Evolutionary conservation across 1,140 invertebrate species (phyloP), one percentile per base, ranked within the genome.

Genomic region (Tetragnatha versicolor): DNA sequence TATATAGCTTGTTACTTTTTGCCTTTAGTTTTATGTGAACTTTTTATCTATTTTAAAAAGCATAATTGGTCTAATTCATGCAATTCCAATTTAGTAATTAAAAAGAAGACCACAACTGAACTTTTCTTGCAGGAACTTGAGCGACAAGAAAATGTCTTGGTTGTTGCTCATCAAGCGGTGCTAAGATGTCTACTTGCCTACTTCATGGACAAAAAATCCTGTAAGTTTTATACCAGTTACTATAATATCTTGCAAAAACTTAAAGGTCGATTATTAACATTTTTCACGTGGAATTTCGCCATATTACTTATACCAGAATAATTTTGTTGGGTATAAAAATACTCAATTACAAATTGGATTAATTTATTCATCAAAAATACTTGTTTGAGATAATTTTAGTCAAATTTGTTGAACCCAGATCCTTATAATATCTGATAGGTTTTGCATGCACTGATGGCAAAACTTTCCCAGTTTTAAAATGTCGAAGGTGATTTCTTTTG

Each of bases 111-210:
- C n/a, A n/a, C 7, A 53, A 17, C 49, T 20, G n/a, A 25, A 53
- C 22, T 0, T 53, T 53, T 53, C 22, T 53, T 58, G 20, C 29
- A 79, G 77, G 98, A 99, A 87, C 86, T 99, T 79, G 98, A 99
- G 87, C 87, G 97, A 51, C 97, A 99, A 87, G 96, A 96, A 63
- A 99, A 99, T 87, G 97, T 99, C 27, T 88, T 99, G 72, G 97
- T 99, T 0, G 94, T 99, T 2, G 96, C 94, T 17, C 98, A 99
- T 88, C 98, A 99, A 87, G 98, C 98, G 2, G 97, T 99, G 53
- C 88, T 98, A 75, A 88, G 98, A 20, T 99, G 98, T 86, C 88
- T 99, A n/a, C 89, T 99, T 22, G 98, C 97, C 0, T 99, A 99
- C 87, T 99, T 99, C 85, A 88, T 98, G 79, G 97, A 99, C 85